phyloP scores from a whole-genome alignment of 2,888 invertebrate species.

The Agrochola litura region DNA sequence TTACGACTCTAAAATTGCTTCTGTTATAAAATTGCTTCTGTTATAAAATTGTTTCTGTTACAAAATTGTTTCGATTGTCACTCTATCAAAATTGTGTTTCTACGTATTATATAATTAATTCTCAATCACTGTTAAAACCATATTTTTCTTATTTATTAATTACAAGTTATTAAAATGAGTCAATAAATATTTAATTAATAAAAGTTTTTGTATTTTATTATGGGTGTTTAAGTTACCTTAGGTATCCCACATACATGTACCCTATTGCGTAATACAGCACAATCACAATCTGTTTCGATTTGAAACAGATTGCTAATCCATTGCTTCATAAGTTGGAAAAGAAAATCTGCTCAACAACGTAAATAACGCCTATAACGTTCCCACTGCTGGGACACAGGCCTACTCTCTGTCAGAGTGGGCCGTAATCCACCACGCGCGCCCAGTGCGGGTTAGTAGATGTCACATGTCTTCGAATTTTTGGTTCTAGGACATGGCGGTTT shows the following conservation, averaged over 20 bases:
- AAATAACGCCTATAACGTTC: no score
- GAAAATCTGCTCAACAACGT: no score
- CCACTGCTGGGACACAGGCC: no score
- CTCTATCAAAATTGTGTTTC: constrained; percentile 22
- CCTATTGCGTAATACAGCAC: no score
- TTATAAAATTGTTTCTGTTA: not conserved
- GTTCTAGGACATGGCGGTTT: no score
- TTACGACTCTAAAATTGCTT: constrained; percentile 3
- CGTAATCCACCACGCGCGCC: no score
- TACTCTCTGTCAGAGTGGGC: no score
- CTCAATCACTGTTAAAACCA: not conserved
- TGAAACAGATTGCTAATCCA: no score
- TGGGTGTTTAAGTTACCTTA: not conserved
- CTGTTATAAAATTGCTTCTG: constrained; percentile 9
- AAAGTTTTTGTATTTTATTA: constrained; percentile 9
- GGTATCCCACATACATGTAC: not conserved
- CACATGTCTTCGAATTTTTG: no score
- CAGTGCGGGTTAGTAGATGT: no score
- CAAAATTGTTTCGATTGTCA: constrained; percentile 4
- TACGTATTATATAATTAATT: not conserved
- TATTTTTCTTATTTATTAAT: constrained; percentile 3
- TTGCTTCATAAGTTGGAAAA: no score
- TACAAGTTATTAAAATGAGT: constrained; percentile 12
- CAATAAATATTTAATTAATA: constrained; percentile 27
- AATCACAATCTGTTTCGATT: no score